Percentiles rank a stretch among this genome's conserved stretches.
Evolutionary conservation across 2,113 vertebrate species (phyloP).

Genomic region (Otolemur garnettii): DNA sequence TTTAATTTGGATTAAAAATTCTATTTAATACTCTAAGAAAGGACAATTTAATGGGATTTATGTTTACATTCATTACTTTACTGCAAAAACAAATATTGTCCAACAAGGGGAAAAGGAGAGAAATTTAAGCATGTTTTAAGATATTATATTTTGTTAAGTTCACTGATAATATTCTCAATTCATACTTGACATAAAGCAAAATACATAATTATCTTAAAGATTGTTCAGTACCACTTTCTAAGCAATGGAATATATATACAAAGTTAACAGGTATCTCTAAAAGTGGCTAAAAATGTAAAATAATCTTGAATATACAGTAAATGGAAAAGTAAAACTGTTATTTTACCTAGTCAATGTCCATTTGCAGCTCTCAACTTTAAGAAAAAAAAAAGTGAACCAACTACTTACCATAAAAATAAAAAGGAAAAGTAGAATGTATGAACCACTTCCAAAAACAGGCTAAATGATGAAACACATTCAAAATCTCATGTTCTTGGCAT

Average conservation of each 20-base stretch:
- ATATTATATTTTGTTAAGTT: neutral
- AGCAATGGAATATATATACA: neutral
- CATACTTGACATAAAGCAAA: constrained; percentile 23
- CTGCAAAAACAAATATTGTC: constrained; percentile 53
- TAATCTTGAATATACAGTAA: constrained; percentile 24
- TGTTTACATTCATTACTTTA: constrained; percentile 28
- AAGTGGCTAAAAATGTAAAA: neutral
- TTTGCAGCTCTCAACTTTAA: constrained; percentile 15
- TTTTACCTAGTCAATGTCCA: neutral
- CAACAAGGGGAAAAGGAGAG: neutral
- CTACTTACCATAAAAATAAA: neutral
- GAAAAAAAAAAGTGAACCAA: constrained; percentile 57
- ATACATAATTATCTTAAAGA: neutral
- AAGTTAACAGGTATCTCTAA: neutral
- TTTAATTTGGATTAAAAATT: constrained; percentile 50
- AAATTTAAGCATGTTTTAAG: constrained; percentile 20
- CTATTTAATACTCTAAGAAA: neutral
- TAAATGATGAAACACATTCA: neutral
- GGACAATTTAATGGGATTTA: neutral
- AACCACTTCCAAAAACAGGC: neutral
- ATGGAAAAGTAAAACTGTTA: constrained; percentile 30
- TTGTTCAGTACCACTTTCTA: neutral
- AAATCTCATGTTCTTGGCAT: neutral
- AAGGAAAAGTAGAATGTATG: neutral
- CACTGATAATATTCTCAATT: neutral